phyloP scores from a whole-genome alignment of 1,140 invertebrate genomes.

The Probaryconus sp. region DNA sequence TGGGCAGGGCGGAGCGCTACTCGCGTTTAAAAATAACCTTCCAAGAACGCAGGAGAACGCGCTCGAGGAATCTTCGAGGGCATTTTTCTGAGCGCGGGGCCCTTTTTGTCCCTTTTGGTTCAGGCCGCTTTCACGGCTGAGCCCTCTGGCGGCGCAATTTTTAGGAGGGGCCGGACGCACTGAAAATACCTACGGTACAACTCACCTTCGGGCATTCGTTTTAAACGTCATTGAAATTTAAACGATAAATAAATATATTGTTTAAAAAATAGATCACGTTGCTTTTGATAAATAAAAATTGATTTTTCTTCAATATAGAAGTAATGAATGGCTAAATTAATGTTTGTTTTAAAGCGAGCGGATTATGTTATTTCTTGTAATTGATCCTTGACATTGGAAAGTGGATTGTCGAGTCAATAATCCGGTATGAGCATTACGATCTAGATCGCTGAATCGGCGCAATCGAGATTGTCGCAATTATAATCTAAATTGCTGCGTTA shows the following conservation, averaged over 20 bases:
- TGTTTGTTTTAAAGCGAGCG: too few relatives aligned
- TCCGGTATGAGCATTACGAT: slow-evolving; percentile 22
- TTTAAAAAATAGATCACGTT: too few relatives aligned
- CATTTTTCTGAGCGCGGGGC: slow-evolving; percentile 43
- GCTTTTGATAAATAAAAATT: too few relatives aligned
- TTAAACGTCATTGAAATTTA: too few relatives aligned
- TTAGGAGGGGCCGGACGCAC: too few relatives aligned
- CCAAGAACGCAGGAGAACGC: slow-evolving; percentile 54
- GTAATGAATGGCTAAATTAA: too few relatives aligned
- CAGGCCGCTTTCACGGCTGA: slow-evolving; percentile 36
- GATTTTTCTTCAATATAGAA: too few relatives aligned
- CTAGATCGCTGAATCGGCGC: slow-evolving; percentile 10
- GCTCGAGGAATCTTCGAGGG: slow-evolving; percentile 51
- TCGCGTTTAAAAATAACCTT: slow-evolving; percentile 69
- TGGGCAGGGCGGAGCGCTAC: slow-evolving; percentile 60
- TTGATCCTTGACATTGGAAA: slow-evolving; percentile 31
- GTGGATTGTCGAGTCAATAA: slow-evolving; percentile 36
- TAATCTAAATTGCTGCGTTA: slow-evolving; percentile 20
- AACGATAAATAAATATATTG: too few relatives aligned
- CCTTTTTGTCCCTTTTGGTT: slow-evolving; percentile 47
- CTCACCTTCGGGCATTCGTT: too few relatives aligned
- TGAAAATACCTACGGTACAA: too few relatives aligned
- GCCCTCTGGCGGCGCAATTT: slow-evolving; percentile 37
- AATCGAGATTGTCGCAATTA: slow-evolving; percentile 15
- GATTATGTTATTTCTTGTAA: too few relatives aligned